Evolutionary conservation across 2,797 vertebrate genomes (phyloP).

Genomic region (Coilia nasus): DNA sequence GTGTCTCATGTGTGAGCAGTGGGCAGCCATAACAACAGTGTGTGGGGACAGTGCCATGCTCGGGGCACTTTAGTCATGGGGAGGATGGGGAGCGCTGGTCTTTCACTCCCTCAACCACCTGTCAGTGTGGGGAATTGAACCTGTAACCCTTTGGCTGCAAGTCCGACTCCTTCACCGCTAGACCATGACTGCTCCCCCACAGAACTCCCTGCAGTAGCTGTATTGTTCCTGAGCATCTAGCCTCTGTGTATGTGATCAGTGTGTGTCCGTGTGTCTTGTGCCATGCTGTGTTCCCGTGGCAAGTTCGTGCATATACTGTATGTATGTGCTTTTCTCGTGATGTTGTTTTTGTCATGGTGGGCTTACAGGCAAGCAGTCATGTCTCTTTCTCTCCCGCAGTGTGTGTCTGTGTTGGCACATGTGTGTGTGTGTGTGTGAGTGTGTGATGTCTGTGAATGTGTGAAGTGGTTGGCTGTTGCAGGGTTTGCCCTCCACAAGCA

Average conservation of each 20-base stretch:
- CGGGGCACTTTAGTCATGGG: too few relatives aligned
- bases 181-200: too few relatives aligned
- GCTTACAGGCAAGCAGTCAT: slow-evolving; percentile 39
- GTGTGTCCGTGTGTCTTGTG: slow-evolving; percentile 52
- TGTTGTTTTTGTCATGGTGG: slow-evolving; percentile 61
- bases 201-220: slow-evolving; percentile 42
- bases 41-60: too few relatives aligned
- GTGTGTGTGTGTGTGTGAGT: slow-evolving; percentile 48
- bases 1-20: too few relatives aligned
- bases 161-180: too few relatives aligned
- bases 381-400: slow-evolving; percentile 53
- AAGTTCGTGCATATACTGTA: slow-evolving; percentile 38
- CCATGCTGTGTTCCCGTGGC: slow-evolving; percentile 44
- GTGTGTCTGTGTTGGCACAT: slow-evolving; percentile 68
- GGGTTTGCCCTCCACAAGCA: too few relatives aligned
- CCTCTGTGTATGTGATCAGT: slow-evolving; percentile 42
- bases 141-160: too few relatives aligned
- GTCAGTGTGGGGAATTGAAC: too few relatives aligned
- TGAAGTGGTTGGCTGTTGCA: background rate
- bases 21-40: too few relatives aligned
- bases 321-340: slow-evolving; percentile 45
- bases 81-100: too few relatives aligned
- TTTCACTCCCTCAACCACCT: too few relatives aligned
- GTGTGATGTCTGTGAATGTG: slow-evolving; percentile 17
- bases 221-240: background rate